Evolutionary conservation across 2,113 vertebrate species (phyloP).

Genomic region (Bubo blakistoni): DNA sequence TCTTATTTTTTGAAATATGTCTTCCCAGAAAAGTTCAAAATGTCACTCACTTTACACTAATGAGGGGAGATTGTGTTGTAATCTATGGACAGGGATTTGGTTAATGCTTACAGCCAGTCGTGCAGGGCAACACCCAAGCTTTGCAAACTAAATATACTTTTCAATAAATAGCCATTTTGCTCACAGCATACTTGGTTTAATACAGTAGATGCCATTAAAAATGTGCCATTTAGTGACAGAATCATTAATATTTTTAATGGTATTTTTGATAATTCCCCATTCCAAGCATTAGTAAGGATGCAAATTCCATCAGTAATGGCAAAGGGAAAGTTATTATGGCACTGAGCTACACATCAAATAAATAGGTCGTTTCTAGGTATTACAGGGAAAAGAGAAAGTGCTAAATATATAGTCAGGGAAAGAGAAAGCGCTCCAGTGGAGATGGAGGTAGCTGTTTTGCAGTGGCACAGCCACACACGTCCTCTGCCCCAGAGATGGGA

Average conservation of each 20-base stretch:
- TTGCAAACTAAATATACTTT: not conserved
- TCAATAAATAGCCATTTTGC: not conserved
- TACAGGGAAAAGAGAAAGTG: not conserved
- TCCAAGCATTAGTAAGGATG: not conserved
- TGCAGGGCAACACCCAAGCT: not conserved
- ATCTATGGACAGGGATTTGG: not conserved
- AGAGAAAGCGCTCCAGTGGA: not conserved
- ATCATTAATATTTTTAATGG: not conserved
- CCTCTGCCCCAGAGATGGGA: not conserved
- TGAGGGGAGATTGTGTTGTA: slow-evolving; percentile 21
- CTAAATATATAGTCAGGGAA: not conserved
- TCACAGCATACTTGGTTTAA: not conserved
- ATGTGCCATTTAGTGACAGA: not conserved
- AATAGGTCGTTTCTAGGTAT: not conserved
- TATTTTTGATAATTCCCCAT: not conserved
- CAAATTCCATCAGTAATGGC: not conserved
- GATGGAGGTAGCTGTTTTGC: not conserved
- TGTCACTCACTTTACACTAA: slow-evolving; percentile 5
- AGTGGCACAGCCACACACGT: not conserved
- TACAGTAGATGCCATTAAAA: not conserved
- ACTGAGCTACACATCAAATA: not conserved
- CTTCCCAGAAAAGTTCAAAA: slow-evolving; percentile 25
- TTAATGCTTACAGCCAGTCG: not conserved
- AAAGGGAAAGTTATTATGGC: not conserved
- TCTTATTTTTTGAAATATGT: not conserved